Conservation (phyloP, 2,888 invertebrate genomes). For the Griposia aprilina region DNA sequence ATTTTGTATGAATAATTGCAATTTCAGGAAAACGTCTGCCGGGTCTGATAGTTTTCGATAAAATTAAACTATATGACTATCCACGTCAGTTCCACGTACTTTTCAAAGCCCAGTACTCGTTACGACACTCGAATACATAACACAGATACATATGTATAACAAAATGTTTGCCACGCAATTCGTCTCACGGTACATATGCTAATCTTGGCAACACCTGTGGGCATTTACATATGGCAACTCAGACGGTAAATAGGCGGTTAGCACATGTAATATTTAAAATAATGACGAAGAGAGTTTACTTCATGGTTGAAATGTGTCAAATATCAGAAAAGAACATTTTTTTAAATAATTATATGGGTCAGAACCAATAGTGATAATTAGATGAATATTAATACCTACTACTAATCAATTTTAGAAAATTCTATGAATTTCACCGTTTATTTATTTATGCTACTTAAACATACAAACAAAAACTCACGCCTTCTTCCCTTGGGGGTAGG, state of each 20-base stretch:
- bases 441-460: neutral
- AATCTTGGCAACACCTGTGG: conserved; percentile 73
- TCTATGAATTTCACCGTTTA: neutral
- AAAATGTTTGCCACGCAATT: conserved; percentile 57
- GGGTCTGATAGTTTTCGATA: neutral
- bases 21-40: too few relatives aligned
- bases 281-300: neutral
- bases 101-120: conserved; percentile 31
- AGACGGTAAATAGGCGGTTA: conserved; percentile 43
- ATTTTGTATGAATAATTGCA: too few relatives aligned
- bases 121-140: conserved; percentile 52
- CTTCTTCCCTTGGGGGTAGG: too few relatives aligned
- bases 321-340: neutral
- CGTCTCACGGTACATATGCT: conserved; percentile 66
- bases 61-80: neutral
- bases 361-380: neutral
- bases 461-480: too few relatives aligned
- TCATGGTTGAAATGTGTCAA: neutral
- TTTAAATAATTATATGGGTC: neutral
- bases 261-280: conserved; percentile 23
- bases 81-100: conserved; percentile 2
- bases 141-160: conserved; percentile 44
- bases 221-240: conserved; percentile 66
- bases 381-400: neutral
- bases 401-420: neutral